Base-by-base conservation (phyloP, 2,113 vertebrate genomes). In the Hiodon alosoides region DNA sequence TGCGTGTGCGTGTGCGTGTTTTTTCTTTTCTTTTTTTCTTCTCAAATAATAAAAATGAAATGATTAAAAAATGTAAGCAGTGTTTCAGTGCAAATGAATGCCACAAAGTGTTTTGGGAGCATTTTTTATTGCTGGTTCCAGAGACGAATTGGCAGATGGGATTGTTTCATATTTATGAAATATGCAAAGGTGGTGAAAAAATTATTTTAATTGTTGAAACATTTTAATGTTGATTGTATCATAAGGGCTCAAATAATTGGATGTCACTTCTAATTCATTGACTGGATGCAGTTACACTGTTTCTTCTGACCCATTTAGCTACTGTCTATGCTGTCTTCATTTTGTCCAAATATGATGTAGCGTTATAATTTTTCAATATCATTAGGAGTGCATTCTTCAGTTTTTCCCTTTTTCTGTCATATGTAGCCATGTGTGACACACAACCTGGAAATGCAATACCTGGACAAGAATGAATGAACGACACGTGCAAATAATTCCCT, bases 21-120 rank as follows among this genome's bases (percentile, higher is more conserved):
- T 79, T 87, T 83, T 79, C 58, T 61, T 79, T 53, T 82, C 79
- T 79, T 81, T 80, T 87, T 85, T 31, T 31, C 81, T 86, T 89
- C 89, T 85, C 82, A 89, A 89, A 87, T 89, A 90, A 92, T 90
- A 89, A 91, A 83, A 90, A 88, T 88, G 86, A 89, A 89, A 88
- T 90, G 86, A 85, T 88, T 84, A 89, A 88, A 89, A 88, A 84
- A 9, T 83, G 50, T 16, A 70, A 16, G 8, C 16, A 53, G 60
- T 70, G 68, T 64, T 7, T 65, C 50, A 7, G 11, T 72, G 13
- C 58, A 16, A 60, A 62, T 46, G 62, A 13, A n/a, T 61, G 57
- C 31, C 7, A 2, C 46, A 13, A 31, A 31, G 6, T 51, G 54
- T 13, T 65, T 69, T 31, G 0, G 31, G 31, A 31, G 31, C 31